Percentiles rank a stretch among this genome's conserved stretches.
These are phyloP conservation scores for Cantharis rufa DNA, from an alignment of 2,888 invertebrate species.

Conservation along the genomic window DNA sequence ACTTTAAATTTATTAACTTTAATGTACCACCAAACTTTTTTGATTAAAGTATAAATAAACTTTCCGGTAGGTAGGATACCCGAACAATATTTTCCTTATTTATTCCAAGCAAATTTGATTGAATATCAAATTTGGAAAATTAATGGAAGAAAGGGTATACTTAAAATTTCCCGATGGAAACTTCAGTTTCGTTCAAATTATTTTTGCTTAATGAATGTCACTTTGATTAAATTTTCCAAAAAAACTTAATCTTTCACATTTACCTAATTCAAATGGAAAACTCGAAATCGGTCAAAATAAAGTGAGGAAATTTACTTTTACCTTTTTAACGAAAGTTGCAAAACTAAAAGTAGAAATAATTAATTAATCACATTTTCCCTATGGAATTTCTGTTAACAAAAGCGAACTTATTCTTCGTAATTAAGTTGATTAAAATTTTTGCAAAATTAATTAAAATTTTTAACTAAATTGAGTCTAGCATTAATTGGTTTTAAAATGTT, in stretches of 20 bases:
- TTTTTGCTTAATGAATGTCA: not conserved
- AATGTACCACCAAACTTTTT: not conserved
- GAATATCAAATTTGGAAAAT: not conserved
- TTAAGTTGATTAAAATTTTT: conserved; percentile 20
- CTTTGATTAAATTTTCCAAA: not conserved
- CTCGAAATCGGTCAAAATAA: not conserved
- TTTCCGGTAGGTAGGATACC: not conserved
- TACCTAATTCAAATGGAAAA: not conserved
- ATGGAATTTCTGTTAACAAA: conserved; percentile 15
- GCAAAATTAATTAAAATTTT: conserved; percentile 22
- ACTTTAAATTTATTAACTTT: not conserved
- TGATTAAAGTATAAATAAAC: not conserved
- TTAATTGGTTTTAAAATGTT: conserved; percentile 16
- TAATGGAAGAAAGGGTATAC: not conserved
- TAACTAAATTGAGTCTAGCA: conserved; percentile 10
- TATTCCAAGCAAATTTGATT: not conserved
- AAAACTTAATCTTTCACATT: not conserved
- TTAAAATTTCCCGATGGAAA: not conserved
- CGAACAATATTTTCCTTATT: not conserved
- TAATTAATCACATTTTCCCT: conserved; percentile 12
- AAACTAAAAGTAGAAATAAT: conserved; percentile 18
- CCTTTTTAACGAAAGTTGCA: conserved; percentile 7
- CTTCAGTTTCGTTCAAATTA: no score
- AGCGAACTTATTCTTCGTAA: conserved; percentile 17
- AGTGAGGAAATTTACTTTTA: not conserved